Conservation (phyloP, 2,888 invertebrate genomes). For the Argynnis bischoffii region DNA sequence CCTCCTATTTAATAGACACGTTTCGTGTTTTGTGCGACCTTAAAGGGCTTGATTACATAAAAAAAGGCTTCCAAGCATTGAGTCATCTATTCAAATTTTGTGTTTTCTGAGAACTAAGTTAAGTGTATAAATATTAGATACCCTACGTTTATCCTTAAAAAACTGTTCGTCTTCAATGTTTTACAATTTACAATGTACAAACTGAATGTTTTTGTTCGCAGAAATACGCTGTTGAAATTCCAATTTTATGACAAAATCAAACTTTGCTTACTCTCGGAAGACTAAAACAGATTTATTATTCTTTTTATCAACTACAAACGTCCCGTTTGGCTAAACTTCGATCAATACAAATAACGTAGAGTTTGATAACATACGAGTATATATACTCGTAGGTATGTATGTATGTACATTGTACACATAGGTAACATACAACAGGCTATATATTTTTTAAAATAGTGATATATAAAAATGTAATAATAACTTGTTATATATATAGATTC, state of each 20-base stretch:
- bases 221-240: slow-evolving; percentile 7
- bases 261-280: slow-evolving; percentile 6
- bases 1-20: background rate
- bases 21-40: slow-evolving; percentile 6
- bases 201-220: slow-evolving; percentile 13
- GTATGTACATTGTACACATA: background rate
- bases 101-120: slow-evolving; percentile 3
- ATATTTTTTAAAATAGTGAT: background rate
- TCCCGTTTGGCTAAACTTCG: slow-evolving; percentile 7
- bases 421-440: background rate
- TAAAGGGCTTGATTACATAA: slow-evolving; percentile 7
- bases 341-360: slow-evolving; percentile 3
- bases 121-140: background rate
- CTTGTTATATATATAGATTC: too few relatives aligned
- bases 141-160: slow-evolving; percentile 4
- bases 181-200: slow-evolving; percentile 10
- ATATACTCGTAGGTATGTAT: background rate
- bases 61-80: background rate
- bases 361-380: background rate
- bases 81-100: slow-evolving; percentile 9
- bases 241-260: slow-evolving; percentile 12
- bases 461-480: too few relatives aligned
- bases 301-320: slow-evolving; percentile 11
- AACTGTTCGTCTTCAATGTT: slow-evolving; percentile 1
- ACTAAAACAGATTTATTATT: slow-evolving; percentile 15